These are phyloP conservation scores for Gibbula magus DNA, from an alignment of 2,888 invertebrate genomes.

Conservation along the genomic window DNA sequence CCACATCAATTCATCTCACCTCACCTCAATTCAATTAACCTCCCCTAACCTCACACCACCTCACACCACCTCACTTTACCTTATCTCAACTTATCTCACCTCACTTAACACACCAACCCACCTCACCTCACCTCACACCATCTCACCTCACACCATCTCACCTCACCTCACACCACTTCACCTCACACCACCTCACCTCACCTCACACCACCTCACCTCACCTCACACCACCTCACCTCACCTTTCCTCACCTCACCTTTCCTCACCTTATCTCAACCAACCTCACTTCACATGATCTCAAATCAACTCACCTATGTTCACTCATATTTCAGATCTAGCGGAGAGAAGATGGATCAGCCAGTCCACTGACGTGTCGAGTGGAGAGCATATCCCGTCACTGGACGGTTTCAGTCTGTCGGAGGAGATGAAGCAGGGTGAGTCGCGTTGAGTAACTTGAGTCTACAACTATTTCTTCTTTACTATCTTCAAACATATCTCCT, in stretches of 20 bases:
- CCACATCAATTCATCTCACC: too few relatives aligned
- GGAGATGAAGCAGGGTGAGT: slow-evolving; percentile 21
- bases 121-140: too few relatives aligned
- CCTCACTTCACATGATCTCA: too few relatives aligned
- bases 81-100: not conserved
- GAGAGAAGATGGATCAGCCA: slow-evolving; percentile 9
- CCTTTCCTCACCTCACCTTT: not conserved
- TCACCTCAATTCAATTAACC: not conserved
- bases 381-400: not conserved
- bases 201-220: too few relatives aligned
- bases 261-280: not conserved
- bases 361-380: not conserved
- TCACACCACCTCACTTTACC: too few relatives aligned
- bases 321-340: not conserved
- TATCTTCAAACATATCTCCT: not conserved
- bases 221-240: too few relatives aligned
- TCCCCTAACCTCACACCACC: too few relatives aligned
- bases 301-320: not conserved
- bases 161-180: too few relatives aligned
- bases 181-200: too few relatives aligned
- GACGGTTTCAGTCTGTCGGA: not conserved
- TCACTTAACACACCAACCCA: not conserved
- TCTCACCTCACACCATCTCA: too few relatives aligned
- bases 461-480: not conserved
- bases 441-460: not conserved